phyloP scores from a whole-genome alignment of 1,140 invertebrate genomes.

The Platyscapa corneri region DNA sequence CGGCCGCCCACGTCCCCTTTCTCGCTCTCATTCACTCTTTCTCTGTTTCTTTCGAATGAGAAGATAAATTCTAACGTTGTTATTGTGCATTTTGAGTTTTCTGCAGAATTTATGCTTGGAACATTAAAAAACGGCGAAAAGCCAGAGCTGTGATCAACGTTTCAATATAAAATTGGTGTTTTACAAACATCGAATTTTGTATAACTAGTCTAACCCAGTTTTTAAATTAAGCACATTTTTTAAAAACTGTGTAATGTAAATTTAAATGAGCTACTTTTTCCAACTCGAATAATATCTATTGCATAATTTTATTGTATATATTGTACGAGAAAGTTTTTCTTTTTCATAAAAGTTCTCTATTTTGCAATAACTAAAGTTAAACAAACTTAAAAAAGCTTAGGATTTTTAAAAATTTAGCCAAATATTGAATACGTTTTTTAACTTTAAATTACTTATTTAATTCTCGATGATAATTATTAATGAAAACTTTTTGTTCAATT shows the following conservation, averaged over 20 bases:
- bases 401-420: no score
- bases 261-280: no score
- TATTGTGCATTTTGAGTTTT: slow-evolving; percentile 40
- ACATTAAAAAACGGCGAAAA: background rate
- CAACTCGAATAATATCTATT: no score
- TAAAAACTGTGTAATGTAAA: background rate
- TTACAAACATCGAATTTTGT: slow-evolving; percentile 12
- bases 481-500: no score
- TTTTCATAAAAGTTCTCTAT: no score
- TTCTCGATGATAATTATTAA: no score
- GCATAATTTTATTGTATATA: no score
- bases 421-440: no score
- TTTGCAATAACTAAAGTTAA: no score
- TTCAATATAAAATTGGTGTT: slow-evolving; percentile 4
- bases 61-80: slow-evolving; percentile 27
- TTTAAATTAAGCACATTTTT: background rate
- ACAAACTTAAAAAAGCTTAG: no score
- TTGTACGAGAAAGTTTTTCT: no score
- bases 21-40: background rate
- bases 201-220: background rate
- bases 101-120: background rate
- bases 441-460: no score
- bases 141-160: background rate
- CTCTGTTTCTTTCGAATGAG: slow-evolving; percentile 18
- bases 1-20: background rate